Base-by-base conservation (phyloP, 2,797 vertebrate genomes). In the Enteromius trimaculatus region DNA sequence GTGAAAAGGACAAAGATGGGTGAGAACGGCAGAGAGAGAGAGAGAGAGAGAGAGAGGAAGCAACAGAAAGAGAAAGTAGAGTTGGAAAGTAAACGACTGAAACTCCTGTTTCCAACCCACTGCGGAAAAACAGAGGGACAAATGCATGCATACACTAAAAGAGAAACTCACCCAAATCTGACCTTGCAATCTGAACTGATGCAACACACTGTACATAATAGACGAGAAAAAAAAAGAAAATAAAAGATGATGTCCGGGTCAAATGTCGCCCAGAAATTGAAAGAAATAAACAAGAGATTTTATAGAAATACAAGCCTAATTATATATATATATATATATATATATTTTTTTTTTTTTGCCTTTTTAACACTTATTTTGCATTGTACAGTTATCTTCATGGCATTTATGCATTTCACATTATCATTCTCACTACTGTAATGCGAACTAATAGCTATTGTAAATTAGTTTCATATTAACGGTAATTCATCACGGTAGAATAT, bases 91-190 rank as follows among this genome's bases (percentile, higher is more conserved):
- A 66, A 83, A 85, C 72, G 58, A 74, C 64, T 82, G 74, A 51
- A 58, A 80, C 79, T 75, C 51, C 39, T 13, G 79, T 84, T 81
- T 87, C 47, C 84, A 85, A 83, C 85, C 84, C 81, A 87, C 85
- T 64, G 23, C 37, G 77, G 85, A 85, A 86, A 86, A 81, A 84
- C 39, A 64, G n/a, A 76, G 62, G 65, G 85, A 49, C 74, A 21
- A 55, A 26, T n/a, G 53, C 39, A 77, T n/a, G 13, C n/a, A 64
- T 8, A 51, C 39, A 80, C 37, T 51, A n/a, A 70, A 3, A 69
- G 17, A 39, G 29, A 6, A 66, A 17, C 19, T 62, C 11, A 65
- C 1, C 0, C 16, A 37, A 17, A 64, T 72, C 29, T 49, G 69
- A 65, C 69, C 55, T 4, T 49, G 37, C 55, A 62, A 51, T 44